These are phyloP conservation scores for Eupithecia insigniata DNA, from an alignment of 2,888 invertebrate species.

Conservation along the genomic window DNA sequence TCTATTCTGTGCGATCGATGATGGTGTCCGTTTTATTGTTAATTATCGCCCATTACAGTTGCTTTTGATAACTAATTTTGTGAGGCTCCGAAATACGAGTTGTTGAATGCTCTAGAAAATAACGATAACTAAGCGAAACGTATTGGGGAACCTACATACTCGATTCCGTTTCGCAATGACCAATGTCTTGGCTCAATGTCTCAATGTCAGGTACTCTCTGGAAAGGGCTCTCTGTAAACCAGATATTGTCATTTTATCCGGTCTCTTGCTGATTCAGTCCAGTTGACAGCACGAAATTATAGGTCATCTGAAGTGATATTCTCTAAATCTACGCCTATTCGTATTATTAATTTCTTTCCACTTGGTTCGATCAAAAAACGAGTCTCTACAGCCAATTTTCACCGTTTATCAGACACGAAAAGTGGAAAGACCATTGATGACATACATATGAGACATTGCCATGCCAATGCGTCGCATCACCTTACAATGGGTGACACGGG, in stretches of 20 bases:
- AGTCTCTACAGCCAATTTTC: background rate
- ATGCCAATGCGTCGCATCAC: conserved; percentile 8
- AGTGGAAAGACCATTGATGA: background rate
- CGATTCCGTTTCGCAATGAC: background rate
- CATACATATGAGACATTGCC: background rate
- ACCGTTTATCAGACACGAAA: background rate
- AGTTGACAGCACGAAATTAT: background rate
- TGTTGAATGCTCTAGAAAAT: background rate
- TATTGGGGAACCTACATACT: background rate
- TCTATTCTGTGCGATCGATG: conserved; percentile 59
- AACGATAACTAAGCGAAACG: background rate
- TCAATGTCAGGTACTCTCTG: too few relatives aligned
- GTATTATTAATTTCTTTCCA: background rate
- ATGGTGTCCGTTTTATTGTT: conserved; percentile 34
- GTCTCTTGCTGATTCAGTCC: background rate
- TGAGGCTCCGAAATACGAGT: conserved; percentile 2
- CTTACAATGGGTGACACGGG: conserved; percentile 56
- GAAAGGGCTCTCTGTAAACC: too few relatives aligned
- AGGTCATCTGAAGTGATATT: background rate
- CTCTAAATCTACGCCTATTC: background rate
- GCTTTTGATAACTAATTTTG: conserved; percentile 18
- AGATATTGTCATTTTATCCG: background rate
- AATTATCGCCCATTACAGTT: conserved; percentile 35
- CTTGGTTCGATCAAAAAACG: background rate
- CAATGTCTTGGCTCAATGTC: background rate